Percentiles rank a stretch among this genome's conserved stretches.
Conservation (phyloP, 2,888 invertebrate species). For the Erpobdella octoculata region DNA sequence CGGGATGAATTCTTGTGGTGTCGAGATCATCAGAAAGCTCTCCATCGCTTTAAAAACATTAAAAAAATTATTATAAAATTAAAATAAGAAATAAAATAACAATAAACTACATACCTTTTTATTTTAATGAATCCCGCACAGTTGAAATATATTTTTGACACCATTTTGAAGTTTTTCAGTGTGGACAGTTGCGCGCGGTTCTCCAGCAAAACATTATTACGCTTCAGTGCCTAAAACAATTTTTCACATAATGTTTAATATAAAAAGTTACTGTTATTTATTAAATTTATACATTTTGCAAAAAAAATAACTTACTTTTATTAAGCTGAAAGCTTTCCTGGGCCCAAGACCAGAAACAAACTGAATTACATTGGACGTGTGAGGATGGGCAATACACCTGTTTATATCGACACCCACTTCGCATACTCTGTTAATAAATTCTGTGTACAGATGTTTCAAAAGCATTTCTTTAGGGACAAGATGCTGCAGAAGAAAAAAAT, state of each 20-base stretch:
- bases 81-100: too few species aligned
- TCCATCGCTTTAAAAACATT: background rate
- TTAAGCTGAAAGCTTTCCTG: slow-evolving; percentile 66
- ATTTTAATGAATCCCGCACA: slow-evolving; percentile 98
- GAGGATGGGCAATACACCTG: slow-evolving; percentile 76
- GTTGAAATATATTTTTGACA: slow-evolving; percentile 95
- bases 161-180: slow-evolving; percentile 77
- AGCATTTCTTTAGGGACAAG: slow-evolving; percentile 70
- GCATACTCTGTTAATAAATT: slow-evolving; percentile 85
- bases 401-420: slow-evolving; percentile 97
- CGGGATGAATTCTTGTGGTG: slow-evolving; percentile 94
- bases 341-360: slow-evolving; percentile 95
- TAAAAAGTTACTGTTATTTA: too few species aligned
- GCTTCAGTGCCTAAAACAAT: slow-evolving; percentile 37
- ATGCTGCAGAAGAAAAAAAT: slow-evolving; percentile 50
- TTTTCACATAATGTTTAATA: background rate
- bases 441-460: slow-evolving; percentile 72
- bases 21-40: slow-evolving; percentile 63
- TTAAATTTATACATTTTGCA: too few species aligned
- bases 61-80: background rate
- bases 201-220: slow-evolving; percentile 73
- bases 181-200: slow-evolving; percentile 91
- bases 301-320: slow-evolving; percentile 45
- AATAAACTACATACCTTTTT: too few species aligned
- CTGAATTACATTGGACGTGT: slow-evolving; percentile 77